Evolutionary conservation across 2,888 invertebrate species (phyloP), one percentile per base, ranked within the genome.

Genomic region (Rhamphomyia laevipes): DNA sequence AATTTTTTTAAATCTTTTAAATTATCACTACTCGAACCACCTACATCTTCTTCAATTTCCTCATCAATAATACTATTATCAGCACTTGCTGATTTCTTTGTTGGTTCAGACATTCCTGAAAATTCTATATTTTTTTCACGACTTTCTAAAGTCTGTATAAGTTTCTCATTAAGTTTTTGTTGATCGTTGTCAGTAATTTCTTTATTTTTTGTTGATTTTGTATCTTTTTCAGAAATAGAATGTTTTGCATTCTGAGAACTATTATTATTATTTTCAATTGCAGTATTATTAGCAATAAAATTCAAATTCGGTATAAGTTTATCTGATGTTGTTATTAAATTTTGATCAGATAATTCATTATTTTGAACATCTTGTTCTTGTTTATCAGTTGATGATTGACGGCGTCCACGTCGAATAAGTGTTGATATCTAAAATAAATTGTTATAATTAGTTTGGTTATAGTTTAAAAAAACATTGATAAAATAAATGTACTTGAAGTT

Each of bases 11-110:
- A 15, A 38, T 46, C 46, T 11, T 48, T 16, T 27, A 12, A 17
- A n/a, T 23, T 31, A 4, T 27, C 42, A 27, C 27, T 42, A 42
- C 27, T 27, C 2, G 42, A 42, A 15, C 23, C 15, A 27, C 47
- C 51, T 43, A 50, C 43, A 17, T 43, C 35, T 33, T 46, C 47
- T 53, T 68, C 69, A 42, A 70, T 69, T 33, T 68, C 68, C 56
- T 70, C 70, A 51, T 70, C 70, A 40, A 67, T n/a, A n/a, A n/a
- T 66, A 54, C 67, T 69, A 47, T 59, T 63, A 44, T 64, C 66
- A 15, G 47, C 43, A 15, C 50, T 53, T 17, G n/a, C 46, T 49
- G 43, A 37, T 16, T 37, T 17, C 21, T 50, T 50, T 18, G 21
- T 43, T 35, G 42, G 33, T 17, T 50, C 45, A 27, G 50, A 51